phyloP scores from a whole-genome alignment of 2,113 vertebrate genomes.

The Calidris pygmaea region DNA sequence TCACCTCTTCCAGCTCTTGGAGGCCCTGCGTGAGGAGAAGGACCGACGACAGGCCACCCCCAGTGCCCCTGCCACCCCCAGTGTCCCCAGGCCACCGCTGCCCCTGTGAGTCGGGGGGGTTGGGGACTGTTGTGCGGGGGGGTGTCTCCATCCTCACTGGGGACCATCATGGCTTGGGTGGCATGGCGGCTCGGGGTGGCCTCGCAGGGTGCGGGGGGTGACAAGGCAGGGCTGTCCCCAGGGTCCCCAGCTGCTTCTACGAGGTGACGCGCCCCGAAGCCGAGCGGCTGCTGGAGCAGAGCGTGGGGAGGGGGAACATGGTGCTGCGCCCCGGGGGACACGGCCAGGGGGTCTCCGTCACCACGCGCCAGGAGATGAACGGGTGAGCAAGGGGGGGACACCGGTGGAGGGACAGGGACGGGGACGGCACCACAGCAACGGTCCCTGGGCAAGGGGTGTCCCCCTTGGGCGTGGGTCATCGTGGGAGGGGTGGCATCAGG shows the following conservation, averaged over 20 bases:
- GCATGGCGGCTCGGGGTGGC: not conserved
- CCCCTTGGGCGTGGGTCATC: not conserved
- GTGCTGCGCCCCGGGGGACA: slow-evolving; percentile 77
- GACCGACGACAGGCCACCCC: not conserved
- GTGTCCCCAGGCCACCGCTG: not conserved
- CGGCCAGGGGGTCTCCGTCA: slow-evolving; percentile 69
- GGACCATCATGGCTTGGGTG: not conserved
- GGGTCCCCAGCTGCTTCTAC: slow-evolving; percentile 78
- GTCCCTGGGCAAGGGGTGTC: not conserved
- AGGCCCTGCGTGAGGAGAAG: slow-evolving; percentile 75
- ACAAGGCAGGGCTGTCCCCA: not conserved
- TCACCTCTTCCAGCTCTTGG: slow-evolving; percentile 77
- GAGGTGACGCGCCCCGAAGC: slow-evolving; percentile 77
- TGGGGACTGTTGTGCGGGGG: not conserved
- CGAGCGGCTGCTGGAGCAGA: slow-evolving; percentile 74
- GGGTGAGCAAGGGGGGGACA: slow-evolving; percentile 57
- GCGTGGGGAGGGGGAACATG: slow-evolving; percentile 76
- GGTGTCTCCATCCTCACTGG: not conserved
- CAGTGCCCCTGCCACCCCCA: not conserved
- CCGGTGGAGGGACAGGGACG: not conserved
- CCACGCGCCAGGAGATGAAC: slow-evolving; percentile 71
- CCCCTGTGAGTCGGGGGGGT: not conserved
- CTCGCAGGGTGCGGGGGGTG: not conserved
- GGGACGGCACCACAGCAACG: not conserved
- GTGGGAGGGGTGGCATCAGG: not conserved